Conservation (phyloP, 2,888 invertebrate species). For the Trichogramma dendrolimi region DNA sequence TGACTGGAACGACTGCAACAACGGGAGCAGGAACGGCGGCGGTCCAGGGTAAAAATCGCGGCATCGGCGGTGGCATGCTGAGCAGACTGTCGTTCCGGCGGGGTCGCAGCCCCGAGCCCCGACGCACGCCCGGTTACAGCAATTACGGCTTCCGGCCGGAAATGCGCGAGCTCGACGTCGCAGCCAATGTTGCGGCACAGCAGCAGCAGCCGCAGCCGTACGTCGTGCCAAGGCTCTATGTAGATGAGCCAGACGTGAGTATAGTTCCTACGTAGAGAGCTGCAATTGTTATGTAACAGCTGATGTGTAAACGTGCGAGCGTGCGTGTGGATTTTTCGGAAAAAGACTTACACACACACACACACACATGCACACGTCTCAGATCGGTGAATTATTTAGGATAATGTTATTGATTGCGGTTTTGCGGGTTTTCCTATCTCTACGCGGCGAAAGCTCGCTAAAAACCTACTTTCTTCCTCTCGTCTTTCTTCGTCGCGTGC, state of each 20-base stretch:
- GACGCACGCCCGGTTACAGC: constrained; percentile 39
- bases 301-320: background rate
- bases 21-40: constrained; percentile 18
- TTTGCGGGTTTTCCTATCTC: too few species aligned
- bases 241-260: constrained; percentile 44
- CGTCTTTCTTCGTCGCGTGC: too few species aligned
- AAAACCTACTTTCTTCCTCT: too few species aligned
- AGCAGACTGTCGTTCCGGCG: constrained; percentile 15
- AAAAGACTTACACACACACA: too few species aligned
- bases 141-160: constrained; percentile 46
- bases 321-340: background rate
- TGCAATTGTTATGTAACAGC: background rate
- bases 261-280: background rate
- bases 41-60: too few species aligned
- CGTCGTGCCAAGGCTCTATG: constrained; percentile 41
- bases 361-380: background rate
- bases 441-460: too few species aligned
- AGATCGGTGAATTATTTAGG: too few species aligned
- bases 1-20: background rate
- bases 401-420: too few species aligned
- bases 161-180: constrained; percentile 44
- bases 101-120: constrained; percentile 31
- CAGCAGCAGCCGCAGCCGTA: constrained; percentile 28
- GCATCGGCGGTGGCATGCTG: background rate
- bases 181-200: background rate